Evolutionary conservation across 2,797 vertebrate genomes (phyloP).

Genomic region (Fundulus diaphanus): DNA sequence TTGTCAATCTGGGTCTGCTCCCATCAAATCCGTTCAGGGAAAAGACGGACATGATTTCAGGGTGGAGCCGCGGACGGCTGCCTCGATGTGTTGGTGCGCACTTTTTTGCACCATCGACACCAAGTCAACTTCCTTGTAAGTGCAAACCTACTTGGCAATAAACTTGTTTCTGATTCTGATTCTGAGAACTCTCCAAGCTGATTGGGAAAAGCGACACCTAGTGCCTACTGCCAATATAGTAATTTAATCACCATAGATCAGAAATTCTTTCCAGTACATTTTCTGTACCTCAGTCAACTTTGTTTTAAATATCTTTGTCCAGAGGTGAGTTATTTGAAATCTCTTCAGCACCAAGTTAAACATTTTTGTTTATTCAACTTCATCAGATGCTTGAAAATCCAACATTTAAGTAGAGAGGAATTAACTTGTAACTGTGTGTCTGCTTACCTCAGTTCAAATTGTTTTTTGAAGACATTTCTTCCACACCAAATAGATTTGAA

Average conservation of each 20-base stretch:
- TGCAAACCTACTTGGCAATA: no score
- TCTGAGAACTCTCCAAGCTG: no score
- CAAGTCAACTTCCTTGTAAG: no score
- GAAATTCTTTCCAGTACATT: neutral
- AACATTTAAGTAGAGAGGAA: neutral
- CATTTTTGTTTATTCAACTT: neutral
- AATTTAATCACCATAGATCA: neutral
- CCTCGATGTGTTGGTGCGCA: no score
- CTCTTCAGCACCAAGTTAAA: neutral
- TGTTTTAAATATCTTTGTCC: neutral
- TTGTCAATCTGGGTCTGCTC: no score
- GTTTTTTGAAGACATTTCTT: neutral
- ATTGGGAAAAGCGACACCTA: no score
- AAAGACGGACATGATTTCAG: no score
- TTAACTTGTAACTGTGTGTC: neutral
- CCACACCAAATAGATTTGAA: neutral
- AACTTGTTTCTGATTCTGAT: no score
- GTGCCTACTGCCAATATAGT: no score
- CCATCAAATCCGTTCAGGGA: no score
- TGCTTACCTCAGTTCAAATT: neutral
- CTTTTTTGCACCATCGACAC: no score
- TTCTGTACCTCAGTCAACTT: neutral
- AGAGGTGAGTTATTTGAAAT: neutral
- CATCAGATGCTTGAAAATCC: neutral
- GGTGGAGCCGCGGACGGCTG: no score